Evolutionary conservation across 2,888 invertebrate species (phyloP), one percentile per base, ranked within the genome.

Genomic region (Notodonta ziczac): DNA sequence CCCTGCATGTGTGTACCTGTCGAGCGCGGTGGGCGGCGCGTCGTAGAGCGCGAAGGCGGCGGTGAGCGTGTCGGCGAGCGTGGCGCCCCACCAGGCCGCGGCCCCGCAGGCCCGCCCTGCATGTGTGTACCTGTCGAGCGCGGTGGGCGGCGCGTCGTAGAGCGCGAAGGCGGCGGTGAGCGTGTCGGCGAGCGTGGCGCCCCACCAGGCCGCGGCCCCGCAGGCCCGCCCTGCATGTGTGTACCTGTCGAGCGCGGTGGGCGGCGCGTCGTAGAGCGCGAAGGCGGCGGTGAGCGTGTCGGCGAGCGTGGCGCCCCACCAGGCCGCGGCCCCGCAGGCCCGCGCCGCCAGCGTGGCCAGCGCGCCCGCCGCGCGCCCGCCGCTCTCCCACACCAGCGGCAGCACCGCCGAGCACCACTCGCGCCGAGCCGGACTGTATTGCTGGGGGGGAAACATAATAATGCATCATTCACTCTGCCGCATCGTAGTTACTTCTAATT

Each of bases 291-390:
- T 95, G 61, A 98, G 95, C 39, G 97, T 97, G 78, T 97, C 96
- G 0, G 98, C 97, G n/a, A 98, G 94, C 81, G 97, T 98, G 71
- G 96, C 95, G 52, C 98, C 98, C 98, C 98, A 98, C 97, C 98
- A 98, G 10, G 94, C 92, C 81, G 96, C 96, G 61, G 95, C 94
- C 57, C 96, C 96, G 80, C 97, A 96, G 83, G 96, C 96, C 57
- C 97, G 95, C 62, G 98, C 97, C 79, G 97, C 89, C 66, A 98
- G 91, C 35, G 97, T 96, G 58, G 96, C 97, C 14, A 97, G 95
- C 24, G 97, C 95, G 53, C 97, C 94, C 81, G 98, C 98, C 63
- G 97, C 94, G 63, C 97, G 95, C 3, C 97, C 96, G 66, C 90
- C 97, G 96, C 81, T 97, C 97, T 78, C 95, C 96, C 66, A 98